Percentiles rank a stretch among this genome's conserved stretches.
Evolutionary conservation across 2,888 invertebrate genomes (phyloP).

Genomic region (Ennomos quercinarius): DNA sequence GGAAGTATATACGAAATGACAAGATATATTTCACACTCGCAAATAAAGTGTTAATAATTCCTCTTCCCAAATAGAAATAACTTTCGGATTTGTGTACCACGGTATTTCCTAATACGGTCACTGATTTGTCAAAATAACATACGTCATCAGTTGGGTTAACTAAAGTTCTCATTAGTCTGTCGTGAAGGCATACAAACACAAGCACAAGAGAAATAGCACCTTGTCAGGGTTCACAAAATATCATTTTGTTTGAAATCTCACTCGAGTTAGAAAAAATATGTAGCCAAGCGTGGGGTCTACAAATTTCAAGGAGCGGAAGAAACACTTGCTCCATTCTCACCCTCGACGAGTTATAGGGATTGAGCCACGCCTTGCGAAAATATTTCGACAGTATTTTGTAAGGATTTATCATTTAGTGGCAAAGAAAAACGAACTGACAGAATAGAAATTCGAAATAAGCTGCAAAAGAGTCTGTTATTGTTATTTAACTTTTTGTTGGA

Average conservation of each 20-base stretch:
- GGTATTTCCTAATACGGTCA: no score
- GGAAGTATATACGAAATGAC: no score
- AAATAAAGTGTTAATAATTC: no score
- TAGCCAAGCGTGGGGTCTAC: conserved; percentile 19
- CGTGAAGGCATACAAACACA: neutral
- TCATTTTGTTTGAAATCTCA: conserved; percentile 12
- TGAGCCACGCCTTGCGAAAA: conserved; percentile 21
- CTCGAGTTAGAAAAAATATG: conserved; percentile 17
- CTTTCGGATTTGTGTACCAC: no score
- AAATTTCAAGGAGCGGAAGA: conserved; percentile 31
- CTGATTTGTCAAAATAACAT: no score
- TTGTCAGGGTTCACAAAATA: neutral
- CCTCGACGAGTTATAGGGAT: conserved; percentile 24
- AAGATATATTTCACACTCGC: no score
- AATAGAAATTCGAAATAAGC: neutral
- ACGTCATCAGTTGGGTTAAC: no score
- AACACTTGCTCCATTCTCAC: conserved; percentile 26
- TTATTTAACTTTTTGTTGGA: no score
- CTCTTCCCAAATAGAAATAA: no score
- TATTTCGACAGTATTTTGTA: conserved; percentile 25
- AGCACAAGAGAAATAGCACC: conserved; percentile 4
- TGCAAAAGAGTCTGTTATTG: no score
- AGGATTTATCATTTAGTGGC: conserved; percentile 23
- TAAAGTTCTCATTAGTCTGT: neutral
- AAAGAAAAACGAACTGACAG: conserved; percentile 13